These are phyloP conservation scores for Tympanuchus pallidicinctus DNA, from an alignment of 2,113 vertebrate species.

Conservation along the genomic window DNA sequence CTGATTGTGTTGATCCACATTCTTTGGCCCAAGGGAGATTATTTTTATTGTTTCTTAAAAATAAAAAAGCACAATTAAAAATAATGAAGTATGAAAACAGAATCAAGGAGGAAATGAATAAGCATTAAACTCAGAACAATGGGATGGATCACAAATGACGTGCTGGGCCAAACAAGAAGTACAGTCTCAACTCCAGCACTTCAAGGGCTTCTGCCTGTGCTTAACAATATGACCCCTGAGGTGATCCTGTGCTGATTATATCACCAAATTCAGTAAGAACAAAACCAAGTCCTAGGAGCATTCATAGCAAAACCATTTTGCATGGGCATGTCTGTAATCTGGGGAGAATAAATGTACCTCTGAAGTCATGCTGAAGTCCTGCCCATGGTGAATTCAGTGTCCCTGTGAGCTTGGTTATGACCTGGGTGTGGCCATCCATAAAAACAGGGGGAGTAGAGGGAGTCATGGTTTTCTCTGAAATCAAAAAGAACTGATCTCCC, in stretches of 20 bases:
- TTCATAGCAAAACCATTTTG: not conserved
- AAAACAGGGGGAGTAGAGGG: not conserved
- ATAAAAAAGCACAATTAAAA: conserved; percentile 46
- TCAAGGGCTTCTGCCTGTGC: not conserved
- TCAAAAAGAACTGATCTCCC: not conserved
- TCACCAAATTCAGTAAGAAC: not conserved
- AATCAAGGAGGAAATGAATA: conserved; percentile 57
- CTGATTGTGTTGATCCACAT: not conserved
- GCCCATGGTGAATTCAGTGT: not conserved
- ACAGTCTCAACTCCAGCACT: not conserved
- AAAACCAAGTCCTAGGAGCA: not conserved
- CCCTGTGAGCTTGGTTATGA: not conserved
- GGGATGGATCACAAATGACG: not conserved
- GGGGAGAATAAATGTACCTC: not conserved
- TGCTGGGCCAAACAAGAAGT: not conserved
- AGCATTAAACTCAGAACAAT: conserved; percentile 58
- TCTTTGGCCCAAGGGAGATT: conserved; percentile 6
- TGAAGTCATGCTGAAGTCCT: not conserved
- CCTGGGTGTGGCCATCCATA: not conserved
- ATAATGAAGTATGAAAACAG: conserved; percentile 44
- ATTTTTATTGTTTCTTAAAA: conserved; percentile 48
- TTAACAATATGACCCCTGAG: not conserved
- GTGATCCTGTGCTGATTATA: not conserved
- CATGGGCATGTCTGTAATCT: not conserved
- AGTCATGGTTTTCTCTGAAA: not conserved